phyloP scores from a whole-genome alignment of 2,113 vertebrate genomes.

The Gallinago jamesoni region DNA sequence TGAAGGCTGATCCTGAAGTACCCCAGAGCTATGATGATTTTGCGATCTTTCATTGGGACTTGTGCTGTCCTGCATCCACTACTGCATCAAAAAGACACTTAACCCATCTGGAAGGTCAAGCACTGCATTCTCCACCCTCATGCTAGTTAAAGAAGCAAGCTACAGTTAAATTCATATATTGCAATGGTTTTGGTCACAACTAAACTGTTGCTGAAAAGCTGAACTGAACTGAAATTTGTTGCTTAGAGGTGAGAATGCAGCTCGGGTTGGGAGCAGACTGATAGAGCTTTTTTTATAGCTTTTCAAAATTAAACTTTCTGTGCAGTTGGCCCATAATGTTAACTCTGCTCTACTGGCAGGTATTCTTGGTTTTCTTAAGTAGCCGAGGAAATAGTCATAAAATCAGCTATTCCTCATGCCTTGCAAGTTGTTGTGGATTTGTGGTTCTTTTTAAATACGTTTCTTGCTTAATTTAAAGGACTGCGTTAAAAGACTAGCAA shows the following conservation, averaged over 20 bases:
- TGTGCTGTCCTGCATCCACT: not conserved
- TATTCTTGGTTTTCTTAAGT: not conserved
- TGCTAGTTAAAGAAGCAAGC: not conserved
- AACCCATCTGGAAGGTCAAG: not conserved
- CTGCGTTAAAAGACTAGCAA: not conserved
- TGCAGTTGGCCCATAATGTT: not conserved
- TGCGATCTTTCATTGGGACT: not conserved
- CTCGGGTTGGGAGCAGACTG: not conserved
- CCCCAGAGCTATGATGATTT: not conserved
- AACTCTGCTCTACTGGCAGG: not conserved
- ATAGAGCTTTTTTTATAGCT: not conserved
- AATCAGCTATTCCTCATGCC: slow-evolving; percentile 20
- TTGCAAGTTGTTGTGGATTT: not conserved
- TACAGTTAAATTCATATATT: not conserved
- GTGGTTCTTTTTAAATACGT: not conserved
- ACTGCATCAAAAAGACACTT: not conserved
- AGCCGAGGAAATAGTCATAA: not conserved
- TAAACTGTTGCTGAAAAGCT: not conserved
- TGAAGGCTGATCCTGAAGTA: not conserved
- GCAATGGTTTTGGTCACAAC: not conserved
- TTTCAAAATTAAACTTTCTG: slow-evolving; percentile 13
- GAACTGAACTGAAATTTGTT: not conserved
- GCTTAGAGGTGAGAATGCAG: not conserved
- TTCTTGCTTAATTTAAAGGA: slow-evolving; percentile 22
- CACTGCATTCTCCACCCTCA: not conserved